Evolutionary conservation across 2,113 vertebrate species (phyloP).

Genomic region (Anhinga anhinga): DNA sequence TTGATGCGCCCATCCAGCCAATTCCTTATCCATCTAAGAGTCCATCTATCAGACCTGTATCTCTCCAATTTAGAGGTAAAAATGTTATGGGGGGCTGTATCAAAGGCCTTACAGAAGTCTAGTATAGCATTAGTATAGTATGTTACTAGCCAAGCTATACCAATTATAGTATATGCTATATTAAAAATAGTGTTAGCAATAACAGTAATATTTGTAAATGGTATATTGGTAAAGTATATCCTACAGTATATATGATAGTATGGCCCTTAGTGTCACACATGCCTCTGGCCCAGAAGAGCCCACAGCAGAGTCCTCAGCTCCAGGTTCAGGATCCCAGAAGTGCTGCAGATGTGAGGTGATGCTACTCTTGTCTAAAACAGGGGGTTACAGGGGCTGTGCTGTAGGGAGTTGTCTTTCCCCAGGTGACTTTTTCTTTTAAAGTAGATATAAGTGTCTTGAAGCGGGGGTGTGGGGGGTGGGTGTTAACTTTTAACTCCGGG

Average conservation of each 20-base stretch:
- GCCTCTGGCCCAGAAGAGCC: background rate
- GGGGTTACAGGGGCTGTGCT: background rate
- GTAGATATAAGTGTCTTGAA: background rate
- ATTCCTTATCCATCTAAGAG: background rate
- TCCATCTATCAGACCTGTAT: too few relatives aligned
- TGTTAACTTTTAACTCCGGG: background rate
- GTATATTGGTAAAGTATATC: background rate
- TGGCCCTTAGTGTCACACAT: fast-evolving
- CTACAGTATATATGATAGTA: fast-evolving
- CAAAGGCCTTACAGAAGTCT: background rate
- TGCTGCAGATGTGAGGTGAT: background rate
- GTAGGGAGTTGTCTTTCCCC: background rate
- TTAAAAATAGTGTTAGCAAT: background rate
- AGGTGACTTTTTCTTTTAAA: background rate
- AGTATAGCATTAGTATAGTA: background rate
- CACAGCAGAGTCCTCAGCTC: background rate
- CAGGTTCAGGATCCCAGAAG: background rate
- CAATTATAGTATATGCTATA: background rate
- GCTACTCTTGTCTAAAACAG: background rate
- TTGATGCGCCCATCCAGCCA: background rate
- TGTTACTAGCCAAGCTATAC: background rate
- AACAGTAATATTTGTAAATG: background rate
- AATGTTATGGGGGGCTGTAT: background rate
- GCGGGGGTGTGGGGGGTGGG: background rate
- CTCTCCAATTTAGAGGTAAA: background rate